Percentiles rank a stretch among this genome's conserved stretches.
phyloP scores from a whole-genome alignment of 2,113 vertebrate genomes.

The Nymphicus hollandicus region DNA sequence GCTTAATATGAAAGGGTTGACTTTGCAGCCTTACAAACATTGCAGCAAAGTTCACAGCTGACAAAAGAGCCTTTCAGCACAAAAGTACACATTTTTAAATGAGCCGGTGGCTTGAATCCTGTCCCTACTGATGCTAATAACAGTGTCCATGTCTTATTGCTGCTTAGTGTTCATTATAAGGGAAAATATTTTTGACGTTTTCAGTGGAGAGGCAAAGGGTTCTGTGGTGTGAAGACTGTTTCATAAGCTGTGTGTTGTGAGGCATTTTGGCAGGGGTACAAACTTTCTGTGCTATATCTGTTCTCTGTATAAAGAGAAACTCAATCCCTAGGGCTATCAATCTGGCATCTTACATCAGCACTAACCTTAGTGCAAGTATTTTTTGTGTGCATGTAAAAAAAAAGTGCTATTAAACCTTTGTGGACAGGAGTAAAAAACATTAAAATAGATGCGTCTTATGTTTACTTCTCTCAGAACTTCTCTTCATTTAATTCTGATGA shows the following conservation, averaged over 20 bases:
- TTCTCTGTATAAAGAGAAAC: conserved; percentile 15
- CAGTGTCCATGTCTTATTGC: neutral
- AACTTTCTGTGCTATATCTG: conserved; percentile 31
- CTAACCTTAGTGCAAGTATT: conserved; percentile 30
- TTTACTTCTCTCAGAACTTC: neutral
- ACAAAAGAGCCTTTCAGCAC: conserved; percentile 13
- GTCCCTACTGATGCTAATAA: neutral
- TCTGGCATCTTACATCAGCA: conserved; percentile 30
- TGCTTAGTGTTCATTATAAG: neutral
- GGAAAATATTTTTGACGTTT: neutral
- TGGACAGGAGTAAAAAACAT: neutral
- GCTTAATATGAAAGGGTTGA: neutral
- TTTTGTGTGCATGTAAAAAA: neutral
- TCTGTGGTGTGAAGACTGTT: conserved; percentile 12
- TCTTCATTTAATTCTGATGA: neutral
- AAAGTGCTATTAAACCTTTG: neutral
- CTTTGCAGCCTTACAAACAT: neutral
- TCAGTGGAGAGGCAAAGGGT: neutral
- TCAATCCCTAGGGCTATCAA: conserved; percentile 40
- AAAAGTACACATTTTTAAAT: neutral
- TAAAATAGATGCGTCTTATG: neutral
- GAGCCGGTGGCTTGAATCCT: neutral
- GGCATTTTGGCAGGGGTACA: conserved; percentile 48
- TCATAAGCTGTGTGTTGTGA: conserved; percentile 35
- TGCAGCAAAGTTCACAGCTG: neutral